A percentile compares a stretch with the other conserved stretches of the same genome.
These are phyloP conservation scores for Quadriops clusia DNA, from an alignment of 2,888 invertebrate species.

Conservation along the genomic window DNA sequence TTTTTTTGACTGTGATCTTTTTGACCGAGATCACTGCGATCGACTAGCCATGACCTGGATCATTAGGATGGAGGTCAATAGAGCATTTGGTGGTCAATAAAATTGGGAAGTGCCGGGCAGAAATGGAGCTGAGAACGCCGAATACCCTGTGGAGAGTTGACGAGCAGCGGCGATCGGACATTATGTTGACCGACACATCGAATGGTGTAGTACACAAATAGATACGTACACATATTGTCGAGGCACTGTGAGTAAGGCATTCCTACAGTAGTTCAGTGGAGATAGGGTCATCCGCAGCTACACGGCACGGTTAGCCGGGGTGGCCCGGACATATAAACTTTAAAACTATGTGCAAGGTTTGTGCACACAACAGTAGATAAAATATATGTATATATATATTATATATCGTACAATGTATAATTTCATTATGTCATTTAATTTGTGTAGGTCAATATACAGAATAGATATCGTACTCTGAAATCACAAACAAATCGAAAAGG, in stretches of 20 bases:
- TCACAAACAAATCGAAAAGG: slow-evolving; percentile 38
- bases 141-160: slow-evolving; percentile 23
- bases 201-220: slow-evolving; percentile 36
- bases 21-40: too few relatives aligned
- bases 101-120: too few relatives aligned
- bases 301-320: slow-evolving; percentile 22
- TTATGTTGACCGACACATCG: slow-evolving; percentile 32
- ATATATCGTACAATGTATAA: slow-evolving; percentile 17
- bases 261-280: slow-evolving; percentile 62
- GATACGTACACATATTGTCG: slow-evolving; percentile 37
- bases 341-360: slow-evolving; percentile 38
- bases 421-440: slow-evolving; percentile 20
- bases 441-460: slow-evolving; percentile 37
- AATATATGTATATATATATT: slow-evolving; percentile 34
- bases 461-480: slow-evolving; percentile 35
- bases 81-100: too few relatives aligned
- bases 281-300: slow-evolving; percentile 35
- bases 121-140: slow-evolving; percentile 14
- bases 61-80: too few relatives aligned
- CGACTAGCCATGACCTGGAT: too few relatives aligned
- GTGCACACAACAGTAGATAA: slow-evolving; percentile 41
- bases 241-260: slow-evolving; percentile 80
- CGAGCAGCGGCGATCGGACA: slow-evolving; percentile 22
- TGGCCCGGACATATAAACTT: slow-evolving; percentile 28
- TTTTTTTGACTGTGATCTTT: too few relatives aligned